These are phyloP conservation scores for Lagenorhynchus albirostris DNA, from an alignment of 2,113 vertebrate genomes.

Conservation along the genomic window DNA sequence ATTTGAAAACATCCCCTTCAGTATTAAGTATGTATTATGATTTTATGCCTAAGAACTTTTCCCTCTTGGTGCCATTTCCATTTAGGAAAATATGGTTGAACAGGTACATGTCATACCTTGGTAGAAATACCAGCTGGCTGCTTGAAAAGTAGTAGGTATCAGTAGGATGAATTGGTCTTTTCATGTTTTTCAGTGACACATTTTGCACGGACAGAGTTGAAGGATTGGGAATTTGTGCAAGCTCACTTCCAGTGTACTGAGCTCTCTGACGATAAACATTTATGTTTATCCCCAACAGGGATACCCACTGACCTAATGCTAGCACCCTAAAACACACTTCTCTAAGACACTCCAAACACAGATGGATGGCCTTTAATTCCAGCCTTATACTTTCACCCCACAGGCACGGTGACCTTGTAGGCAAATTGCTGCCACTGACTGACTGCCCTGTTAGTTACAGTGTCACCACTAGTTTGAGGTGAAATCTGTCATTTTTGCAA, in stretches of 20 bases:
- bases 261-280: background rate
- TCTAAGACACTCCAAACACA: background rate
- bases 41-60: constrained; percentile 11
- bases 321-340: background rate
- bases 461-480: background rate
- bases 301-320: background rate
- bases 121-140: background rate
- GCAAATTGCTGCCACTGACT: background rate
- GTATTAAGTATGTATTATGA: background rate
- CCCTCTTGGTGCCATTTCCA: background rate
- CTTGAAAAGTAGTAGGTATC: background rate
- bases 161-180: background rate
- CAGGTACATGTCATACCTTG: background rate
- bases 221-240: background rate
- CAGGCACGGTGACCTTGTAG: background rate
- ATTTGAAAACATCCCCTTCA: constrained; percentile 37
- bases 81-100: constrained; percentile 17
- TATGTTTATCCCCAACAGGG: background rate
- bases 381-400: background rate
- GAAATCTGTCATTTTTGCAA: background rate
- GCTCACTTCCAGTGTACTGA: background rate
- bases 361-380: background rate
- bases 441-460: background rate
- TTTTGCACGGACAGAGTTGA: background rate
- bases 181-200: background rate